phyloP scores from a whole-genome alignment of 2,888 invertebrate species.

The Acanthosepion esculentum region DNA sequence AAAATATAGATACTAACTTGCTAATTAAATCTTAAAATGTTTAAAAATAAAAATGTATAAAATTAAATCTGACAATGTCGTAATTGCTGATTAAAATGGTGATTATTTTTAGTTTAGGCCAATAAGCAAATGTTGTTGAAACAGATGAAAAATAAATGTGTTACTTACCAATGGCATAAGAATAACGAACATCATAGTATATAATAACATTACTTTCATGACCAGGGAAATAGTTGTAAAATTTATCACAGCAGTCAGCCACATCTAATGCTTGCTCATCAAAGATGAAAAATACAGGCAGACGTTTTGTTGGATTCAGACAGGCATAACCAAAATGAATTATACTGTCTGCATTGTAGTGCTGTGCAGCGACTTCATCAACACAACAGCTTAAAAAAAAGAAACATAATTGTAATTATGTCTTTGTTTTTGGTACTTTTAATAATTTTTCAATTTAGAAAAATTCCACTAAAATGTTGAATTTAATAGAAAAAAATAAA shows the following conservation, averaged over 20 bases:
- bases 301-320: conserved; percentile 82
- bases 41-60: too few species aligned
- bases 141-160: background rate
- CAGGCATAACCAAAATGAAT: conserved; percentile 95
- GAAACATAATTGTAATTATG: background rate
- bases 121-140: background rate
- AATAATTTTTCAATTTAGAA: background rate
- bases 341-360: conserved; percentile 87
- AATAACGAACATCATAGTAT: conserved; percentile 75
- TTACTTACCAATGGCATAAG: conserved; percentile 68
- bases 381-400: conserved; percentile 85
- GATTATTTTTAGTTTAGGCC: background rate
- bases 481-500: background rate
- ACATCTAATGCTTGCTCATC: conserved; percentile 78
- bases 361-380: conserved; percentile 91
- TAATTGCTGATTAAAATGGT: too few species aligned
- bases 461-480: background rate
- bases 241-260: conserved; percentile 65
- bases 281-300: conserved; percentile 81
- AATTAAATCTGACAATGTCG: too few species aligned
- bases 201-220: conserved; percentile 67
- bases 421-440: background rate
- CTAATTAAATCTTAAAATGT: too few species aligned
- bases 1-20: too few species aligned
- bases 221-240: conserved; percentile 61